phyloP scores from a whole-genome alignment of 2,888 invertebrate genomes.

The Gibbula magus region DNA sequence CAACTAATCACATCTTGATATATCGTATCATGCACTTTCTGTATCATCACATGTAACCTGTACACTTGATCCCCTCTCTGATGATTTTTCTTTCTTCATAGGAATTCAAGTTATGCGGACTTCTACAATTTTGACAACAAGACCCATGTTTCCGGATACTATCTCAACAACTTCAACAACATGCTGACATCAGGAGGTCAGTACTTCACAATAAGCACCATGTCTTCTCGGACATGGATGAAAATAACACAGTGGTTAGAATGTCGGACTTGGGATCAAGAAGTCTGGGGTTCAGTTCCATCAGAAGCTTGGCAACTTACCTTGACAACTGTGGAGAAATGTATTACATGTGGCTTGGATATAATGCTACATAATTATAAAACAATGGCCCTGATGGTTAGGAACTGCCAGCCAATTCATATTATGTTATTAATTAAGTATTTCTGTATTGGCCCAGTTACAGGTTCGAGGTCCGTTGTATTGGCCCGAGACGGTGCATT shows the following conservation, averaged over 20 bases:
- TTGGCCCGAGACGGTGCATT: too few relatives aligned
- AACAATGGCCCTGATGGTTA: too few relatives aligned
- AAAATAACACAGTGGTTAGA: not conserved
- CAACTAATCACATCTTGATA: too few relatives aligned
- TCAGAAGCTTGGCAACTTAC: not conserved
- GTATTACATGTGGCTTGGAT: too few relatives aligned
- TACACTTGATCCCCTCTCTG: not conserved
- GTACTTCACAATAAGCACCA: slow-evolving; percentile 32
- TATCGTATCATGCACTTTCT: too few relatives aligned
- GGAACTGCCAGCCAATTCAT: too few relatives aligned
- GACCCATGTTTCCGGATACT: slow-evolving; percentile 84
- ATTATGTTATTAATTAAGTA: too few relatives aligned
- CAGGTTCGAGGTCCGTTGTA: too few relatives aligned
- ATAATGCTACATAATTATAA: too few relatives aligned
- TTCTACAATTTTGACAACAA: slow-evolving; percentile 86
- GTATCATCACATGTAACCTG: too few relatives aligned
- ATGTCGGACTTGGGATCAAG: not conserved
- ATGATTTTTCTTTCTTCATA: slow-evolving; percentile 69
- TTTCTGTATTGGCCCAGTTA: too few relatives aligned
- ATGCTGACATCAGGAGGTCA: slow-evolving; percentile 82
- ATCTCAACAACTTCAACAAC: slow-evolving; percentile 89
- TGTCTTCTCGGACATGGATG: not conserved
- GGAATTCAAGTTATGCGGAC: slow-evolving; percentile 89
- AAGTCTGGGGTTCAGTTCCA: not conserved
- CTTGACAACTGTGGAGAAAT: too few relatives aligned